Conservation (phyloP, 2,113 vertebrate genomes). For the Apistogramma diplotaenia region DNA sequence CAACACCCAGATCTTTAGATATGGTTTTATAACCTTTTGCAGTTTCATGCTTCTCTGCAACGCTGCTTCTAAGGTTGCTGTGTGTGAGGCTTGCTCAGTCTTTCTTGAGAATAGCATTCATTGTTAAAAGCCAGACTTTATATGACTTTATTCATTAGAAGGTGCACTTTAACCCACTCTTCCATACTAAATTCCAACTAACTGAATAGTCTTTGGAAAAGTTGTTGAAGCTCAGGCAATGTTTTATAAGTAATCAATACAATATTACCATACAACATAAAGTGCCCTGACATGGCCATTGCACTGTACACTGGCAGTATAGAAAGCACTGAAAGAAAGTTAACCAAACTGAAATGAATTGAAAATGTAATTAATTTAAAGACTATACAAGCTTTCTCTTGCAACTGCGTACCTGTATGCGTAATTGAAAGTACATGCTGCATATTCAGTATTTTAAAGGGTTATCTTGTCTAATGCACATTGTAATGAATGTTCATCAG, state of each 20-base stretch:
- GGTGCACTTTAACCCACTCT: too few species aligned
- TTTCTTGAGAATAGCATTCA: not conserved
- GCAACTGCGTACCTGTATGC: not conserved
- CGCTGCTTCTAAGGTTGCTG: not conserved
- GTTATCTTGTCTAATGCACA: not conserved
- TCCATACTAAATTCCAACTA: not conserved
- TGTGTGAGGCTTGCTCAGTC: not conserved
- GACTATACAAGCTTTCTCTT: not conserved
- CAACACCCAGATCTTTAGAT: not conserved
- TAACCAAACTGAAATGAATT: not conserved
- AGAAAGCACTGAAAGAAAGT: not conserved
- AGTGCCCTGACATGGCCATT: not conserved
- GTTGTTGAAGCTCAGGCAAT: not conserved
- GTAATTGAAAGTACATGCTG: not conserved
- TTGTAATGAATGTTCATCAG: not conserved
- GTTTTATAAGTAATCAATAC: not conserved
- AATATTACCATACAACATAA: not conserved
- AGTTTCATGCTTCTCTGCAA: not conserved
- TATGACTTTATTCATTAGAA: too few species aligned
- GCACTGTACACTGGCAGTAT: not conserved
- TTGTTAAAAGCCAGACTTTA: not conserved
- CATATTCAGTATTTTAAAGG: not conserved
- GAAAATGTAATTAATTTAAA: conserved; percentile 1
- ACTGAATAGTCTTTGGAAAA: not conserved
- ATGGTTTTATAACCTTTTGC: not conserved